A percentile compares a stretch with the other conserved stretches of the same genome.
Conservation (phyloP, 2,113 vertebrate species). For the Callorhinus ursinus region DNA sequence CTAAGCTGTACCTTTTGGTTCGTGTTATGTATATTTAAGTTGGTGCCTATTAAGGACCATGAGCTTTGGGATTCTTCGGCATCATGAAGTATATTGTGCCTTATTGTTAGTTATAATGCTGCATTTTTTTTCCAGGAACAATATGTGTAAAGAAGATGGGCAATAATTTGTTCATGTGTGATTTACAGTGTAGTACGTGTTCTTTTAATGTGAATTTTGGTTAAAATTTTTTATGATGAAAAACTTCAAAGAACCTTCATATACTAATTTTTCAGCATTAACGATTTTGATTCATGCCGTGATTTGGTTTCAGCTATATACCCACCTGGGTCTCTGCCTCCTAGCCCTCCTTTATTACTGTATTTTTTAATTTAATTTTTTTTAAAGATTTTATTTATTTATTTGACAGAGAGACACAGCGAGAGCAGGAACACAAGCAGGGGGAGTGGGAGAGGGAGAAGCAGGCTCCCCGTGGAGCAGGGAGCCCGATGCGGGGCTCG, state of each 20-base stretch:
- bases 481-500: no score
- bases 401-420: no score
- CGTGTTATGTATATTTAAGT: not conserved
- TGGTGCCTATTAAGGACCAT: not conserved
- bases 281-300: not conserved
- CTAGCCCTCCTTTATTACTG: not conserved
- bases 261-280: not conserved
- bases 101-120: not conserved
- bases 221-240: not conserved
- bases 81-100: not conserved
- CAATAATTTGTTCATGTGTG: conserved; percentile 13
- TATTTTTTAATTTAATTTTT: not conserved
- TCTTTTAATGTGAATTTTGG: not conserved
- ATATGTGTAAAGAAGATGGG: not conserved
- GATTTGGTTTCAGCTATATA: not conserved
- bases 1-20: not conserved
- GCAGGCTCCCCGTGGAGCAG: no score
- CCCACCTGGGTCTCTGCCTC: not conserved
- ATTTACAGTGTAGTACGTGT: not conserved
- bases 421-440: no score
- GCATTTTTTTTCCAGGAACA: not conserved
- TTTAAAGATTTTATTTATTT: not conserved
- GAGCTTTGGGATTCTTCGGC: not conserved
- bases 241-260: not conserved
- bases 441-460: no score